Base-by-base conservation (phyloP, 2,888 invertebrate species). In the Ochropacha duplaris region DNA sequence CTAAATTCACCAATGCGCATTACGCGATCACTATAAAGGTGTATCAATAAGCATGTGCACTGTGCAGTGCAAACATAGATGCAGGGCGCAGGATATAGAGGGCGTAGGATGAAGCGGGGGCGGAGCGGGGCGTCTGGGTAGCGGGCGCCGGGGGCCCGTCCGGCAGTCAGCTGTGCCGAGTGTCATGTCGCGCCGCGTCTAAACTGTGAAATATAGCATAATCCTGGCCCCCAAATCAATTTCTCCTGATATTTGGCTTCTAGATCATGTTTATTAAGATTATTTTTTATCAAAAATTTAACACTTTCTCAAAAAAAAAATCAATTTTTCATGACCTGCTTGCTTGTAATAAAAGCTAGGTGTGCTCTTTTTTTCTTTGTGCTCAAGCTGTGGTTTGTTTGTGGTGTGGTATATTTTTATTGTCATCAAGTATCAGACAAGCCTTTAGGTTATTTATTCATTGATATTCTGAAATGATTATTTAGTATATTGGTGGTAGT, bases 151-250 rank as follows among this genome's bases (percentile, higher is more conserved):
- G 79, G 76, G 76, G 72, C 69, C 76, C 76, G 83, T 82, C 83
- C 83, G 86, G 76, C 88, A 91, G 92, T 92, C 92, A 92, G 92
- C 92, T 92, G 92, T 91, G 90, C 86, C 74, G 76, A 84, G 83
- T 87, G 87, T 84, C 88, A 88, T 78, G 81, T 83, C 79, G 82
- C 80, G 73, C 75, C 69, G 73, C 71, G 71, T 69, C 69, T 79
- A 73, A 79, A n/a, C 75, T 81, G 87, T 90, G 87, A 87, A 91
- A 90, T 90, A 82, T 87, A 87, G 69, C 88, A 88, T 87, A 83
- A 86, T 88, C 89, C 80, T 77, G 80, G 76, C 79, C 81, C 76
- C 81, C 83, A 73, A 71, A 81, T 83, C 83, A 65, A 78, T 75
- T 77, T 72, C 74, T 77, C 72, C 74, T 71, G 63, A 71, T 69